These are phyloP conservation scores for Anarhynchus alexandrinus DNA, from an alignment of 2,113 vertebrate genomes.

Conservation along the genomic window DNA sequence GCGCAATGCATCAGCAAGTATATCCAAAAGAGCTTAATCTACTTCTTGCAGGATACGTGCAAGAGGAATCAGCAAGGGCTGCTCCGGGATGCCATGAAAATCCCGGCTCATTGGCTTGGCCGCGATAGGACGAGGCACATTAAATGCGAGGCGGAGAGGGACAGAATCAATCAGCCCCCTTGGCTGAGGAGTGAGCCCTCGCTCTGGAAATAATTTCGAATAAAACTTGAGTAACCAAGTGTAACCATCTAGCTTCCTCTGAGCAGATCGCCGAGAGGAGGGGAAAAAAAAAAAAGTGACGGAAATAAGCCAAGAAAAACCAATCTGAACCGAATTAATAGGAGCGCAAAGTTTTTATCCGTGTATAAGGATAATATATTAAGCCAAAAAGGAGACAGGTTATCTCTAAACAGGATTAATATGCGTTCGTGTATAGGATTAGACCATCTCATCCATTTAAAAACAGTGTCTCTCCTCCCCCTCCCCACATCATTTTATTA, in stretches of 20 bases:
- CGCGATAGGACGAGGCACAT: neutral
- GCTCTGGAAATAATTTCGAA: conserved; percentile 25
- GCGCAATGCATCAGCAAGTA: conserved; percentile 61
- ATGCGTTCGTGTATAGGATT: conserved; percentile 60
- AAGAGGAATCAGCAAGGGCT: neutral
- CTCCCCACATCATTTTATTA: neutral
- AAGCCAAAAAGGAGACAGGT: conserved; percentile 41
- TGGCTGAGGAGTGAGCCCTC: neutral
- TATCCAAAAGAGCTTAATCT: conserved; percentile 55
- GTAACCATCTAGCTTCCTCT: neutral
- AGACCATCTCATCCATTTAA: conserved; percentile 52
- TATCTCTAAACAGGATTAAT: conserved; percentile 70
- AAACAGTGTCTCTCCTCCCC: conserved; percentile 41
- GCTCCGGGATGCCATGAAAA: neutral
- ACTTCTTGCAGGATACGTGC: conserved; percentile 23
- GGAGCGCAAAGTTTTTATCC: conserved; percentile 18
- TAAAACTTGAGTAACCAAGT: conserved; percentile 38
- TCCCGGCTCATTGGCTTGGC: conserved; percentile 19
- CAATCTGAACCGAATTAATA: neutral
- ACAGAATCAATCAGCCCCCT: neutral
- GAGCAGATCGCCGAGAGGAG: neutral
- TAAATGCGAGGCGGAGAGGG: neutral
- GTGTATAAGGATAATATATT: neutral
- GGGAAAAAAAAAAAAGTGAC: neutral
- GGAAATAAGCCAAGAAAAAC: neutral